Evolutionary conservation across 2,888 invertebrate genomes (phyloP).

Genomic region (Dinocampus coccinellae): DNA sequence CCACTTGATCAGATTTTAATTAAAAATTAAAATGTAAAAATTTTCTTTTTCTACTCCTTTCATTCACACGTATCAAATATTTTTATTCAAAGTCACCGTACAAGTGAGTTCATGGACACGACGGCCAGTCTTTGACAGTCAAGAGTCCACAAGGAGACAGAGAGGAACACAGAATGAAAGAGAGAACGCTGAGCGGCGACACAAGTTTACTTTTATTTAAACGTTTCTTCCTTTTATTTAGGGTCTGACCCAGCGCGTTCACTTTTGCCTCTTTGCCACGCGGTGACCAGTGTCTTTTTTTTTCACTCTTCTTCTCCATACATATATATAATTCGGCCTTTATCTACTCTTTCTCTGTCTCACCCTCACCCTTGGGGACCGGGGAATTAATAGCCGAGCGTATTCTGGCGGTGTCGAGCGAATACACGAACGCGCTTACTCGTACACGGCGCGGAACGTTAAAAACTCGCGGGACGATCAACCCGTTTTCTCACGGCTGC

Average conservation of each 20-base stretch:
- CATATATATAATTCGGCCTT: slow-evolving; percentile 41
- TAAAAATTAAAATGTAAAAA: not conserved
- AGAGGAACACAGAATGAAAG: not conserved
- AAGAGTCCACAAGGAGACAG: not conserved
- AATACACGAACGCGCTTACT: slow-evolving; percentile 39
- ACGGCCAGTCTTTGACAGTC: slow-evolving; percentile 22
- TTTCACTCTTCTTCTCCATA: too few species aligned
- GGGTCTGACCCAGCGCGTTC: slow-evolving; percentile 63
- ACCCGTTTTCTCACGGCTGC: slow-evolving; percentile 50
- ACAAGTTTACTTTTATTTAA: slow-evolving; percentile 69
- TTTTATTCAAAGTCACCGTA: not conserved
- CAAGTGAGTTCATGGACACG: slow-evolving; percentile 21
- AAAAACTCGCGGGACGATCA: slow-evolving; percentile 48
- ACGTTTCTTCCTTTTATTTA: slow-evolving; percentile 68
- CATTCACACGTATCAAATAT: not conserved
- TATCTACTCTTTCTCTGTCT: slow-evolving; percentile 49
- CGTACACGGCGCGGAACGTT: slow-evolving; percentile 43
- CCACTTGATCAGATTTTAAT: not conserved
- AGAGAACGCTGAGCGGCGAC: slow-evolving; percentile 51
- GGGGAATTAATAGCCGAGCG: slow-evolving; percentile 65
- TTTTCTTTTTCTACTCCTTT: not conserved
- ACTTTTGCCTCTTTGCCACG: slow-evolving; percentile 57
- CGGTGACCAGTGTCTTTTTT: slow-evolving; percentile 58
- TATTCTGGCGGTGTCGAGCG: slow-evolving; percentile 50
- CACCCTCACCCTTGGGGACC: slow-evolving; percentile 51